These are phyloP conservation scores for Alligator mississippiensis DNA, from an alignment of 2,113 vertebrate genomes.

Conservation along the genomic window DNA sequence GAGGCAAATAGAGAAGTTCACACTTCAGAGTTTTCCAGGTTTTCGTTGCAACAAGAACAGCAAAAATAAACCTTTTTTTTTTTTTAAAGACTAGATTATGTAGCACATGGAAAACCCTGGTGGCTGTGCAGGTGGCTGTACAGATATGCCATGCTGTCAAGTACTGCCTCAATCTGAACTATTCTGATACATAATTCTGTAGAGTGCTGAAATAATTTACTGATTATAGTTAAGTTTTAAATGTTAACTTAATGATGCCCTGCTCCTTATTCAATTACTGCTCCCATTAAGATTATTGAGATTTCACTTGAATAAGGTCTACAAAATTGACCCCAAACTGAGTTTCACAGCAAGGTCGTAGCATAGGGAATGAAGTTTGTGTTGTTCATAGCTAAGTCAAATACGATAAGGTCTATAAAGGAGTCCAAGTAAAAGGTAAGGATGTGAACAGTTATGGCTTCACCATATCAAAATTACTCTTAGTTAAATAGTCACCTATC, in stretches of 20 bases:
- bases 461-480: background rate
- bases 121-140: background rate
- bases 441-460: background rate
- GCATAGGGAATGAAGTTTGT: background rate
- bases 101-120: background rate
- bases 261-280: background rate
- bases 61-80: background rate
- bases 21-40: background rate
- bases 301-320: background rate
- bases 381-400: background rate
- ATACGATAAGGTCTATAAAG: constrained; percentile 1
- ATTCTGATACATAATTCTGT: background rate
- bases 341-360: constrained; percentile 13
- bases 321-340: background rate
- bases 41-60: background rate
- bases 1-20: background rate
- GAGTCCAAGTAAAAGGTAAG: constrained; percentile 16
- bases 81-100: background rate
- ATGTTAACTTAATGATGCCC: background rate
- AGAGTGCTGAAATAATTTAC: constrained; percentile 10
- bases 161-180: background rate
- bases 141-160: background rate
- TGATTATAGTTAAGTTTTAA: background rate
- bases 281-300: background rate
- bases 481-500: background rate